phyloP scores from a whole-genome alignment of 2,888 invertebrate genomes.

The Euplexia lucipara region DNA sequence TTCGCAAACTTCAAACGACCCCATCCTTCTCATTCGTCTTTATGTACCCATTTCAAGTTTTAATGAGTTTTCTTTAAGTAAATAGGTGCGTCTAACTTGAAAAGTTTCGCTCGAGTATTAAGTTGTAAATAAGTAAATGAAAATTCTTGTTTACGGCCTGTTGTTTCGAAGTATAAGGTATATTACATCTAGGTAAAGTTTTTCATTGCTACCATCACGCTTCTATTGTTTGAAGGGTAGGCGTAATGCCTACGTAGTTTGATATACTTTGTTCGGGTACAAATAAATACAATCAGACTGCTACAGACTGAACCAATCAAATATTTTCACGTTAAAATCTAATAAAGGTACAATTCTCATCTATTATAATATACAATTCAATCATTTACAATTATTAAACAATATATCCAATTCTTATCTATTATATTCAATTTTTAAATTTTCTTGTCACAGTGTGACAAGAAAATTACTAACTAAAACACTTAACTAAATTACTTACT shows the following conservation, averaged over 20 bases:
- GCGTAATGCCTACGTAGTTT: neutral
- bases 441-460: no score
- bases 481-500: no score
- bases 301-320: no score
- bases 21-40: slow-evolving; percentile 42
- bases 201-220: neutral
- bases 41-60: slow-evolving; percentile 62
- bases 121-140: slow-evolving; percentile 55
- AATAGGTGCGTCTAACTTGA: slow-evolving; percentile 51
- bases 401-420: no score
- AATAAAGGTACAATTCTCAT: no score
- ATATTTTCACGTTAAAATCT: no score
- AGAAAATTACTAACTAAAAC: no score
- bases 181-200: slow-evolving; percentile 18
- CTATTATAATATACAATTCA: no score
- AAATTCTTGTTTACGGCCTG: slow-evolving; percentile 56
- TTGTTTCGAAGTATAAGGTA: slow-evolving; percentile 39
- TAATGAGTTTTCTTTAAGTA: slow-evolving; percentile 71
- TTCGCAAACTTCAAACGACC: slow-evolving; percentile 63
- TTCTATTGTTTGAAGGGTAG: no score
- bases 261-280: neutral
- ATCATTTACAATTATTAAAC: no score
- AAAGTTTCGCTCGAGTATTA: slow-evolving; percentile 46
- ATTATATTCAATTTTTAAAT: no score
- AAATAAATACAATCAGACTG: no score